These are phyloP conservation scores for Adineta ricciae DNA, from an alignment of 2,888 invertebrate genomes.

Conservation along the genomic window DNA sequence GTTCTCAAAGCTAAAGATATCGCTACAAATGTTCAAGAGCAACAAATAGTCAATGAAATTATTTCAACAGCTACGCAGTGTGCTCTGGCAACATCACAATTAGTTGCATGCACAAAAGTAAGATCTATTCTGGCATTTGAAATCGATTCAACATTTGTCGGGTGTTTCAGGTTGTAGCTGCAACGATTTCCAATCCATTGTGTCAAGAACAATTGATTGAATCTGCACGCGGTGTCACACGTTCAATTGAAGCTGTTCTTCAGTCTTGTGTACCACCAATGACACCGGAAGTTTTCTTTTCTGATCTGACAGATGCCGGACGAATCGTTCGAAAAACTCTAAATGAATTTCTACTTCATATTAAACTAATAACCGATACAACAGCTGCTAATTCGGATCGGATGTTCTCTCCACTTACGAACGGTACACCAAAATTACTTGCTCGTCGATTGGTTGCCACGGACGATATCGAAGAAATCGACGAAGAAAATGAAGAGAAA, in stretches of 20 bases:
- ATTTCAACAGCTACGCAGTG: conserved; percentile 92
- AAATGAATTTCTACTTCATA: conserved; percentile 26
- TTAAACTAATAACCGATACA: conserved; percentile 23
- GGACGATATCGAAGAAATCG: conserved; percentile 60
- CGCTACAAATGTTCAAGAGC: conserved; percentile 71
- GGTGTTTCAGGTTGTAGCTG: conserved; percentile 43
- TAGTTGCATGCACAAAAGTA: conserved; percentile 89
- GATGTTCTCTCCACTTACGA: conserved; percentile 50
- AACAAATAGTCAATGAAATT: conserved; percentile 69
- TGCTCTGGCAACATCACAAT: conserved; percentile 87
- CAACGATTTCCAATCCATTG: conserved; percentile 56
- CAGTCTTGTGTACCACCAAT: conserved; percentile 50
- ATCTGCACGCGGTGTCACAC: conserved; percentile 82
- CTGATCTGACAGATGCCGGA: conserved; percentile 39
- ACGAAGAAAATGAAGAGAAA: conserved; percentile 34
- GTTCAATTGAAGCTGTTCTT: conserved; percentile 78
- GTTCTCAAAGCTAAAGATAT: conserved; percentile 92
- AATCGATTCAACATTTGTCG: background rate
- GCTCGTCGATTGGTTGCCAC: background rate
- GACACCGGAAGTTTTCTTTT: background rate
- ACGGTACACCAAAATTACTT: background rate
- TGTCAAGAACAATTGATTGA: conserved; percentile 75
- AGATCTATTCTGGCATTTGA: no score
- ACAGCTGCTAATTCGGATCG: background rate
- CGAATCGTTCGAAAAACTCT: conserved; percentile 30